Evolutionary conservation across 2,797 vertebrate genomes (phyloP), one percentile per base, ranked within the genome.

Genomic region (Glossophaga mutica): DNA sequence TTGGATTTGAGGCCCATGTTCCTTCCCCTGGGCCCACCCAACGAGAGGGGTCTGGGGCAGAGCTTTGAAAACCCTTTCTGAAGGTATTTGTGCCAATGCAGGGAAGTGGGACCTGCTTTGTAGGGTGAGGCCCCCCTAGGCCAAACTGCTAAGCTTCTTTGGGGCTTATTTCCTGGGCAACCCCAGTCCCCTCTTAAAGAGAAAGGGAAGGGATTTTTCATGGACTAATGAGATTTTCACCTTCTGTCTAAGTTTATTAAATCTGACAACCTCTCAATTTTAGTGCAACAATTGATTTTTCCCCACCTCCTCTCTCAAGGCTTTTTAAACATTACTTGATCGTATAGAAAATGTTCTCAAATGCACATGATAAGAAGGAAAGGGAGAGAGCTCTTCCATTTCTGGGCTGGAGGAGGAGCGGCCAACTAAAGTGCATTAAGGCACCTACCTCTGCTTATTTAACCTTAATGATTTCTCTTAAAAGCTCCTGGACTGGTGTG

Each of bases 161-260:
- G 52, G 37, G 76, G n/a, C 50, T 50, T 73, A 55, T 74, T 90
- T 21, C 42, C 73, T 77, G 59, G 21, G 52, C n/a, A 84, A 48
- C 26, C 46, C 42, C 71, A 84, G 68, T 12, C n/a, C 37, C 52
- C 6, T 68, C 57, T 78, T 42, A 85, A 96, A 18, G 18, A 84
- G 52, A 91, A 81, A 78, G 32, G 26, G 50, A 67, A 94, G 67
- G 93, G 90, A 79, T 76, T 86, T 88, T 88, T 74, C 62, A 91
- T 21, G 46, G n/a, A 42, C 46, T 84, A 92, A 91, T 85, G 71
- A 62, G 48, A 82, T 87, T 94, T 81, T 86, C 68, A 84, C 84
- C 44, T 89, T 92, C 39, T 46, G 32, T 93, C 79, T 90, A 93
- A 74, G 84, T 82, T 95, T 59, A 89, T 94, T 95, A 91, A 82